Evolutionary conservation across 2,888 invertebrate species (phyloP).

Genomic region (Phengaris arion): DNA sequence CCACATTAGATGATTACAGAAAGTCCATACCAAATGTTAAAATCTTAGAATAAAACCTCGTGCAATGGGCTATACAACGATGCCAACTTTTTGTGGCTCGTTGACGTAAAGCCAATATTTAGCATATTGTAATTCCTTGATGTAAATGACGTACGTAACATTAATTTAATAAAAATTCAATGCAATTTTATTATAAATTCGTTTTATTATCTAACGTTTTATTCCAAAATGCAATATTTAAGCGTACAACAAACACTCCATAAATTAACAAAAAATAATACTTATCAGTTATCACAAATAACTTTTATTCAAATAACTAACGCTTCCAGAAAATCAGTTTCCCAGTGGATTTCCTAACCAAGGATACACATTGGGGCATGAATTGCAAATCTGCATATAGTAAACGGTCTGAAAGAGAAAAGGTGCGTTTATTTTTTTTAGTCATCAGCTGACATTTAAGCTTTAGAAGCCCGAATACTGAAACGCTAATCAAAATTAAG

Average conservation of each 20-base stretch:
- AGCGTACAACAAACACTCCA: neutral
- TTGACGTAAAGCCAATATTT: slow-evolving; percentile 22
- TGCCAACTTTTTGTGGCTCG: slow-evolving; percentile 5
- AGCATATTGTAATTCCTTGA: slow-evolving; percentile 18
- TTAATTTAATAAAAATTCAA: slow-evolving; percentile 31
- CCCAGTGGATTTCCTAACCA: slow-evolving; percentile 79
- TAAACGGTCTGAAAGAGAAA: slow-evolving; percentile 54
- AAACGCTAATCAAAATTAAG: no score
- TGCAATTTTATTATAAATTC: slow-evolving; percentile 27
- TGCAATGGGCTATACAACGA: slow-evolving; percentile 31
- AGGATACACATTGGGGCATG: slow-evolving; percentile 76
- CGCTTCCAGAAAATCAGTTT: slow-evolving; percentile 36
- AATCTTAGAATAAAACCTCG: slow-evolving; percentile 35
- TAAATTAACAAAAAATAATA: neutral
- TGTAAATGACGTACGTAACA: slow-evolving; percentile 27
- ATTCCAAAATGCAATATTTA: slow-evolving; percentile 23
- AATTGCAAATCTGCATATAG: slow-evolving; percentile 70
- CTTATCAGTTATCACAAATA: neutral
- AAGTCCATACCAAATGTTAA: slow-evolving; percentile 43
- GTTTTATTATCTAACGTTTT: slow-evolving; percentile 30
- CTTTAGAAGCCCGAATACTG: no score
- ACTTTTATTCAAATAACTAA: neutral
- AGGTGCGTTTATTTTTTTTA: neutral
- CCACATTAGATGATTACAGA: slow-evolving; percentile 22
- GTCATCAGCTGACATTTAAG: neutral